Percentiles rank a stretch among this genome's conserved stretches.
phyloP scores from a whole-genome alignment of 2,113 vertebrate genomes.

The Tupaia chinensis region DNA sequence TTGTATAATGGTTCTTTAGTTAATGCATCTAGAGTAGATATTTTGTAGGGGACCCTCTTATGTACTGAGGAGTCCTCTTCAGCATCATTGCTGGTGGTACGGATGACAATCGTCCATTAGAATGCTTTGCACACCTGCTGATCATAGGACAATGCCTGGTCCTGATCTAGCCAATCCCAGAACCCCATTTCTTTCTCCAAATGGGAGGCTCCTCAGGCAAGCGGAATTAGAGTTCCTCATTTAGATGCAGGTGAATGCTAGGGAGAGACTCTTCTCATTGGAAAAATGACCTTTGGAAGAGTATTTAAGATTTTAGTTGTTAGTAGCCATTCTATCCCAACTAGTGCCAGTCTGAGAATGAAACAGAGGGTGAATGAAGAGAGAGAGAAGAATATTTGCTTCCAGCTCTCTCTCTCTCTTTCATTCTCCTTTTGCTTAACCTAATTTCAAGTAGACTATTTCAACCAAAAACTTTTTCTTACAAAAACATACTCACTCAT shows the following conservation, averaged over 20 bases:
- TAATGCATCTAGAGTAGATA: neutral
- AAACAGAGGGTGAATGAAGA: neutral
- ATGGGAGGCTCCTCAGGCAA: neutral
- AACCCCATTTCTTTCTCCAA: neutral
- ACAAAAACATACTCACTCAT: neutral
- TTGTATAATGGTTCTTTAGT: neutral
- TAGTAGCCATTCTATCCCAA: neutral
- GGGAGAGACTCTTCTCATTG: neutral
- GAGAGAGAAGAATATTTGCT: neutral
- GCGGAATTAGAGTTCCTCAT: neutral
- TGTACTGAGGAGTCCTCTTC: neutral
- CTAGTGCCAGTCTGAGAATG: neutral
- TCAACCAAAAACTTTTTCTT: neutral
- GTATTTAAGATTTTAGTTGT: neutral
- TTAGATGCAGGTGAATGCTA: neutral
- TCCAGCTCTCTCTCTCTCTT: neutral
- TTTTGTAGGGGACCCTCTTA: neutral
- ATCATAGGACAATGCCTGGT: fast-evolving
- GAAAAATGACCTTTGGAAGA: neutral
- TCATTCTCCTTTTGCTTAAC: neutral
- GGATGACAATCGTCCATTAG: neutral
- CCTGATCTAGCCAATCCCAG: neutral
- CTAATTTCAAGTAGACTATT: neutral
- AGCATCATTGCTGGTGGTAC: neutral
- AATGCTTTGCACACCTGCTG: neutral